Conservation (phyloP, 2,797 vertebrate species). For the Hydrocynus forskahlii region DNA sequence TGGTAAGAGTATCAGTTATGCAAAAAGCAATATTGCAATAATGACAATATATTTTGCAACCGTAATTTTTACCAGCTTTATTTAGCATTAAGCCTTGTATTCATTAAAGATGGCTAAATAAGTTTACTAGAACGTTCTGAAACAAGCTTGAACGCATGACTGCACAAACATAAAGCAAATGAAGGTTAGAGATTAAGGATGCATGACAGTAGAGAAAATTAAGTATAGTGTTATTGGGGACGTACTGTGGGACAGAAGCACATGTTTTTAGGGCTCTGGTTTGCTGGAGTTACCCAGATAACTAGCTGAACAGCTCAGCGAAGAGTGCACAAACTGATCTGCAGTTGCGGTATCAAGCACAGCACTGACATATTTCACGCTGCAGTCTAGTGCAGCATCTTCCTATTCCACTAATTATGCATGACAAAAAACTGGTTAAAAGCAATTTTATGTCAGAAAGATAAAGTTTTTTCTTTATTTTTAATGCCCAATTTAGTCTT, state of each 20-base stretch:
- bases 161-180: not conserved
- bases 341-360: not conserved
- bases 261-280: not conserved
- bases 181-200: not conserved
- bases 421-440: not conserved
- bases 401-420: not conserved
- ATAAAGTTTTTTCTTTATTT: no score
- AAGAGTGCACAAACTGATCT: not conserved
- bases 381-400: not conserved
- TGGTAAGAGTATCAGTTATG: not conserved
- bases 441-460: not conserved
- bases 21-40: not conserved
- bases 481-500: no score
- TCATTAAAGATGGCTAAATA: not conserved
- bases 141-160: not conserved
- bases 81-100: not conserved
- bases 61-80: not conserved
- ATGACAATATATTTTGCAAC: not conserved
- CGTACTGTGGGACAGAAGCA: not conserved
- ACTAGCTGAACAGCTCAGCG: not conserved
- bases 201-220: no score
- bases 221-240: no score
- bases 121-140: not conserved
- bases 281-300: not conserved
- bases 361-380: not conserved